Conservation (phyloP, 2,797 vertebrate species). For the Tamandua tetradactyla region DNA sequence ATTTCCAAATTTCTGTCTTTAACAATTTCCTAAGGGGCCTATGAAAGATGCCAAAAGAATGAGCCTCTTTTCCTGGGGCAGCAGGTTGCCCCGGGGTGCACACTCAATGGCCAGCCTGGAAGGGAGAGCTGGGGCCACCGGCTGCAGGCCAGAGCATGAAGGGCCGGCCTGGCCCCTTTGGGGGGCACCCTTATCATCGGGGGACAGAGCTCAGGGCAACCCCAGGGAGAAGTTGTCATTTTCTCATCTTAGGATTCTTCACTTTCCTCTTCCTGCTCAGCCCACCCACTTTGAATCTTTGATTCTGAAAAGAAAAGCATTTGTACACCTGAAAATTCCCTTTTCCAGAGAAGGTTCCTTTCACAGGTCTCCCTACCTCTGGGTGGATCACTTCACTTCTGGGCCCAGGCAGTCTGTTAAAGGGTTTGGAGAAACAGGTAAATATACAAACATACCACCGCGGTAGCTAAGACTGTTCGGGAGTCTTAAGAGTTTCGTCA, state of each 20-base stretch:
- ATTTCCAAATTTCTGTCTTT: constrained; percentile 36
- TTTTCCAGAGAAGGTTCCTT: neutral
- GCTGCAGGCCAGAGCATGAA: too few species aligned
- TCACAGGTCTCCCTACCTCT: neutral
- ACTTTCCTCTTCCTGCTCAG: neutral
- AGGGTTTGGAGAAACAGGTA: neutral
- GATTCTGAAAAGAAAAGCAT: neutral
- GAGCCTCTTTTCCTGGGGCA: neutral
- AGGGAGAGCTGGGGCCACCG: neutral
- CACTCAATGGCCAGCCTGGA: neutral
- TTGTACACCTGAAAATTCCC: neutral
- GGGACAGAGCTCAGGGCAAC: neutral
- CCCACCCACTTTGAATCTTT: neutral
- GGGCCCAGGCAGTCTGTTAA: neutral
- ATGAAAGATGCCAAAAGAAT: neutral
- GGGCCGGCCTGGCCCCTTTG: too few species aligned
- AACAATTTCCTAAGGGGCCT: constrained; percentile 29
- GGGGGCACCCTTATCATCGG: too few species aligned
- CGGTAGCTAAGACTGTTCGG: neutral
- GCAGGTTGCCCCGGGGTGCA: neutral
- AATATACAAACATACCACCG: fast-evolving
- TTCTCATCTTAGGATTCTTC: neutral
- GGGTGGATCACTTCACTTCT: neutral
- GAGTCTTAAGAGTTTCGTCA: neutral
- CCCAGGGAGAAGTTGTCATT: neutral